Evolutionary conservation across 2,797 vertebrate species (phyloP), one percentile per base, ranked within the genome.

Genomic region (Psittacula derbiana): DNA sequence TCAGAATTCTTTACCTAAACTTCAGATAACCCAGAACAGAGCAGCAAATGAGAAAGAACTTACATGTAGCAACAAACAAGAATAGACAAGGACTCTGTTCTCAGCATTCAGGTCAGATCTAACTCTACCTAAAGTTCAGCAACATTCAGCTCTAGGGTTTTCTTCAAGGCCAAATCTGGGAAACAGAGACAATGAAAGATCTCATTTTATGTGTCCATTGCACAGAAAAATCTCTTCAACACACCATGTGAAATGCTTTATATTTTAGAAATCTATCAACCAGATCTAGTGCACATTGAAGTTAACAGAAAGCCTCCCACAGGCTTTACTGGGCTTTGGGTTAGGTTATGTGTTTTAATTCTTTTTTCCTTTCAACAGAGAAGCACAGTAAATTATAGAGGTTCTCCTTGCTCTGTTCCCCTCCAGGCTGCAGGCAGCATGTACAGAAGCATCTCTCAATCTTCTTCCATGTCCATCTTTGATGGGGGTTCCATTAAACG

Each of bases 291-390:
- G 73, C 70, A 65, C 85, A 90, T 69, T 94, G 95, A 95, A 86
- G 85, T 92, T 95, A 93, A 86, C 89, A 96, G 96, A 91, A 94
- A 96, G 55, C 71, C 73, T 92, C 95, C 92, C 85, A 94, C 88
- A 88, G 95, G 66, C 24, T 94, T 93, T 90, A 88, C 58, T 36
- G 47, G 87, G 89, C 85, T 96, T 95, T 92, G 73, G 94, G 81
- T 86, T 91, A 96, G 80, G 92, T 91, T 93, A 72, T 66, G 49
- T 60, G 70, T 91, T 97, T 96, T 92, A 94, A 90, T 92, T 88
- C 80, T 83, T 83, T 94, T 90, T 88, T 43, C 19, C 52, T 23
- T 90, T 78, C 79, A 94, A 92, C 70, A 91, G 86, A 96, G 83
- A 86, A 93, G 79, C 31, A 67, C 74, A 90, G 89, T 91, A 93